These are phyloP conservation scores for Eulacestoma nigropectus DNA, from an alignment of 2,113 vertebrate species.

Conservation along the genomic window DNA sequence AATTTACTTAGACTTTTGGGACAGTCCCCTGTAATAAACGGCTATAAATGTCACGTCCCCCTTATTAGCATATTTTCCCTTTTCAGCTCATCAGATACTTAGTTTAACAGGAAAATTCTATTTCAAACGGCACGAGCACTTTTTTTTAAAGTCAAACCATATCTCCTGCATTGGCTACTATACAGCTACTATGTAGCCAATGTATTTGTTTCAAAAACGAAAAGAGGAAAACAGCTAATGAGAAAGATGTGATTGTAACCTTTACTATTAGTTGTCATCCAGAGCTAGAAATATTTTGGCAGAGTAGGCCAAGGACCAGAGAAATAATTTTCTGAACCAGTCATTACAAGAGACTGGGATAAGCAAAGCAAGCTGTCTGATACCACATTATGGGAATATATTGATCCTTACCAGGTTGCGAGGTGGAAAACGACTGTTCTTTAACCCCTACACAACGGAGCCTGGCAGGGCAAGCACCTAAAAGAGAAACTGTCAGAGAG, in stretches of 20 bases:
- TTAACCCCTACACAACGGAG: constrained; percentile 89
- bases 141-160: background rate
- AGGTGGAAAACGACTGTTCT: constrained; percentile 88
- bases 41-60: background rate
- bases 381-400: constrained; percentile 79
- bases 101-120: background rate
- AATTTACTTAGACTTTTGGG: background rate
- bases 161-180: background rate
- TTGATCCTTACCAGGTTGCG: constrained; percentile 98
- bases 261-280: background rate
- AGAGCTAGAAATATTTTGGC: constrained; percentile 8
- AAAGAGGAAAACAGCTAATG: constrained; percentile 4
- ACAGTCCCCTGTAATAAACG: background rate
- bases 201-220: background rate
- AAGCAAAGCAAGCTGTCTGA: constrained; percentile 73
- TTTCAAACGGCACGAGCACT: background rate
- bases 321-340: constrained; percentile 22
- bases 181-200: background rate
- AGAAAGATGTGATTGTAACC: background rate
- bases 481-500: constrained; percentile 99
- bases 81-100: background rate
- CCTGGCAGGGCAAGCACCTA: constrained; percentile 97
- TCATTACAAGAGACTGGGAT: constrained; percentile 29
- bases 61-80: background rate
- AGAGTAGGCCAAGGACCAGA: constrained; percentile 28